These are phyloP conservation scores for Indicator maculatus DNA, from an alignment of 2,113 vertebrate species.

Conservation along the genomic window DNA sequence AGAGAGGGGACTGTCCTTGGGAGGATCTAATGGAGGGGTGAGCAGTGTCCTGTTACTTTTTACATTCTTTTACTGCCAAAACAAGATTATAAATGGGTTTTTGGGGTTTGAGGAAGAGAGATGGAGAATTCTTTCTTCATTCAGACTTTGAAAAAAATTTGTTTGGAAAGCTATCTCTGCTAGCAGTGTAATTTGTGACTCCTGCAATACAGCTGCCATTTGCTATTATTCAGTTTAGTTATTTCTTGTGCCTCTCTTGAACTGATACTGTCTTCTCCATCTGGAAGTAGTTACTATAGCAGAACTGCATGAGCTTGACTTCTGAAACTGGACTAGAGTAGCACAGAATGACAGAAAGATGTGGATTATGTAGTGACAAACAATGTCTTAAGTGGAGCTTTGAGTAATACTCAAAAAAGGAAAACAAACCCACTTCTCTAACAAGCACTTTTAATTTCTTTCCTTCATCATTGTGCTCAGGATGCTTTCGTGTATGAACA, in stretches of 20 bases:
- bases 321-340: neutral
- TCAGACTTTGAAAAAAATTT: neutral
- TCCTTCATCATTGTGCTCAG: neutral
- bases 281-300: neutral
- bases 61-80: constrained; percentile 9
- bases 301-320: neutral
- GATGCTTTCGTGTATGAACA: neutral
- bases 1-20: constrained; percentile 89
- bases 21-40: constrained; percentile 97
- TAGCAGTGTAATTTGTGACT: neutral
- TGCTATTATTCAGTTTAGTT: neutral
- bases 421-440: neutral
- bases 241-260: neutral
- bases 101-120: neutral
- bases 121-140: neutral
- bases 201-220: neutral
- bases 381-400: neutral
- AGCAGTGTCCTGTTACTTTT: constrained; percentile 71
- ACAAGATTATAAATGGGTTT: constrained; percentile 6
- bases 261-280: neutral
- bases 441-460: neutral
- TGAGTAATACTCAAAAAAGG: neutral
- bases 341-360: neutral
- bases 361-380: neutral
- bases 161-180: neutral